Base-by-base conservation (phyloP, 2,797 vertebrate species). In the Acestrorhynchus altus region DNA sequence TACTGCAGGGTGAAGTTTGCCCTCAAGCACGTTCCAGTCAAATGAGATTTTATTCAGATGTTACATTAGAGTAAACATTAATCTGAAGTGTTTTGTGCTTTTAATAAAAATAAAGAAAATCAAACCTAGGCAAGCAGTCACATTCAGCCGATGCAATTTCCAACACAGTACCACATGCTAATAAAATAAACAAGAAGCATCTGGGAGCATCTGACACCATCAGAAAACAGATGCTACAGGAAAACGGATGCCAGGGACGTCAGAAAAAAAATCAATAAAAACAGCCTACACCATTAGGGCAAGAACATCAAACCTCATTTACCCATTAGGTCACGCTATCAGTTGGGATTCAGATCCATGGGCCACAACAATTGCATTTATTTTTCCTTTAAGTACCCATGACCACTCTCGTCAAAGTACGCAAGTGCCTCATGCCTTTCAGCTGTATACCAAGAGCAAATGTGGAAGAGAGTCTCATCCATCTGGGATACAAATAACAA, bases 351-450 rank as follows among this genome's bases (percentile, higher is more conserved):
- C 59, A 40, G 59, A 65, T 57, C 49, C 69, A 18, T 46, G 44
- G 18, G 39, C 18, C 59, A 56, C 11, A 54, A 4, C 39, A 66
- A 78, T 61, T 10, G 0, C 10, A 76, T 61, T 57, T 7, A 68
- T 40, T 15, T n/a, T 20, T 60, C 24, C 46, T 63, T 79, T 8
- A 47, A 73, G 47, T 28, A 79, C 20, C 31, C 11, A 47, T 46
- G 31, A 60, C 16, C 56, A 11, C 40, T 52, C 57, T 26, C 39
- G 35, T 82, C 72, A 74, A 83, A 71, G 78, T 57, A 78, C 71
- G 75, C 72, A 57, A 52, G 77, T 76, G 84, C 72, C 56, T 72
- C 69, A 28, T 61, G 28, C 51, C 20, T 60, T n/a, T 70, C 71
- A 75, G 52, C 57, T 65, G 47, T 22, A 59, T 18, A 60, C 40